These are phyloP conservation scores for Mormyrus hasselquistii DNA, from an alignment of 2,797 vertebrate species.

Conservation along the genomic window DNA sequence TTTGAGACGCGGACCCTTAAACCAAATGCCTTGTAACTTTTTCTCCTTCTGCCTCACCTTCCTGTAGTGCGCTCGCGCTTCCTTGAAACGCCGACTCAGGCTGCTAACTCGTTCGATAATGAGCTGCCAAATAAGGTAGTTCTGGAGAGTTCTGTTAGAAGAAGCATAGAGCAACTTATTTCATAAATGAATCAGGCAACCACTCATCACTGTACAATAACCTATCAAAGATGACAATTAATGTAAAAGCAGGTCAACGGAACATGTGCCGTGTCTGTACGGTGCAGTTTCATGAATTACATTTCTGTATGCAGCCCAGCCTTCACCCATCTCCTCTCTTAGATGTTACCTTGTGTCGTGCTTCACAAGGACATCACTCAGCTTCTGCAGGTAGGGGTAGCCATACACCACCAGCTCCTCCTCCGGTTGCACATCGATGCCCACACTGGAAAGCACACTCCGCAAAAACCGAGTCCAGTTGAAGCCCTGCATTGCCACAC, in stretches of 20 bases:
- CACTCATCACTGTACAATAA: background rate
- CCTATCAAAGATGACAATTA: background rate
- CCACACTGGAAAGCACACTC: constrained; percentile 75
- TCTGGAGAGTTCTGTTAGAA: constrained; percentile 80
- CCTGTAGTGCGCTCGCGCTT: constrained; percentile 76
- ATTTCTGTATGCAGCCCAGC: background rate
- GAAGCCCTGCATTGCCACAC: constrained; percentile 68
- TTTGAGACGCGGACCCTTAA: background rate
- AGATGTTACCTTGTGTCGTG: constrained; percentile 74
- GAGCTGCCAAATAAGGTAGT: constrained; percentile 89
- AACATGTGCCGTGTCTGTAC: background rate
- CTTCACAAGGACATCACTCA: constrained; percentile 68
- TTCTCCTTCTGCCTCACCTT: constrained; percentile 62
- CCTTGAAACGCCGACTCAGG: constrained; percentile 85
- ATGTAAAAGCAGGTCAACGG: background rate
- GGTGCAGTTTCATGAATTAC: background rate
- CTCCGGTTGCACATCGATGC: constrained; percentile 59
- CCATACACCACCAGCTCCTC: constrained; percentile 91
- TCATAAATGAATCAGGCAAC: background rate
- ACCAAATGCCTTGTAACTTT: background rate
- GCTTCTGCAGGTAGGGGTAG: constrained; percentile 78
- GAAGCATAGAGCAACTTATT: constrained; percentile 20
- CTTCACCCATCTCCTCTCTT: background rate
- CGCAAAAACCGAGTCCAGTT: constrained; percentile 90
- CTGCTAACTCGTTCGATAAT: constrained; percentile 79